Evolutionary conservation across 1,140 invertebrate genomes (phyloP).

Genomic region (Drosophila virilis): DNA sequence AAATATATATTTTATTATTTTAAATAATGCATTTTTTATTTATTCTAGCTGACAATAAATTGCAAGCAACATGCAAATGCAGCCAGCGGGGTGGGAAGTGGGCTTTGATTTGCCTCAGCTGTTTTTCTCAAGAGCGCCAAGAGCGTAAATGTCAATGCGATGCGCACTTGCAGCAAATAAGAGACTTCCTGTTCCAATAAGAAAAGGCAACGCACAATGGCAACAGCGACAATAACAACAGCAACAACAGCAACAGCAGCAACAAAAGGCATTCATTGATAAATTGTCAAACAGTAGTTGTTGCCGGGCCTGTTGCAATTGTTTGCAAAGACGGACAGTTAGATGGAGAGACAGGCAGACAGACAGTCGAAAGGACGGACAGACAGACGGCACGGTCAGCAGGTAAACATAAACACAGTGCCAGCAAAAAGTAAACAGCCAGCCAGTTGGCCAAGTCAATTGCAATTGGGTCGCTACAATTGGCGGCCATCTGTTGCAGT

Average conservation of each 20-base stretch:
- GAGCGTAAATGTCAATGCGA: slow-evolving; percentile 74
- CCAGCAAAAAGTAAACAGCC: slow-evolving; percentile 74
- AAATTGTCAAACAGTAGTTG: slow-evolving; percentile 78
- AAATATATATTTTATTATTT: too few species aligned
- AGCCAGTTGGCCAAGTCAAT: slow-evolving; percentile 55
- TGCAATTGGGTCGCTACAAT: slow-evolving; percentile 72
- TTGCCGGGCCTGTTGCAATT: slow-evolving; percentile 56
- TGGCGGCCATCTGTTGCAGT: slow-evolving; percentile 71
- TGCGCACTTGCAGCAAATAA: slow-evolving; percentile 78
- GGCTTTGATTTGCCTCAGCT: slow-evolving; percentile 4
- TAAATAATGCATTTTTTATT: not conserved
- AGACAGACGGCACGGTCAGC: slow-evolving; percentile 30
- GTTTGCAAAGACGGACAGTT: slow-evolving; percentile 32
- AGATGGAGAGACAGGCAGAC: slow-evolving; percentile 1
- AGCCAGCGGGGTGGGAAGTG: slow-evolving; percentile 15
- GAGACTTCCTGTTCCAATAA: slow-evolving; percentile 81
- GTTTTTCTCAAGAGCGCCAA: slow-evolving; percentile 31
- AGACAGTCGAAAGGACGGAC: not conserved
- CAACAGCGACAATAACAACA: slow-evolving; percentile 28
- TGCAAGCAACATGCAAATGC: slow-evolving; percentile 19
- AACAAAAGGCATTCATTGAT: slow-evolving; percentile 66
- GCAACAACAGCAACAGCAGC: slow-evolving; percentile 18
- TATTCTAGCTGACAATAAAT: slow-evolving; percentile 4
- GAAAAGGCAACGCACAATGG: slow-evolving; percentile 56
- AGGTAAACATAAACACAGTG: slow-evolving; percentile 72